Conservation (phyloP, 2,113 vertebrate species). For the Cavia aperea region DNA sequence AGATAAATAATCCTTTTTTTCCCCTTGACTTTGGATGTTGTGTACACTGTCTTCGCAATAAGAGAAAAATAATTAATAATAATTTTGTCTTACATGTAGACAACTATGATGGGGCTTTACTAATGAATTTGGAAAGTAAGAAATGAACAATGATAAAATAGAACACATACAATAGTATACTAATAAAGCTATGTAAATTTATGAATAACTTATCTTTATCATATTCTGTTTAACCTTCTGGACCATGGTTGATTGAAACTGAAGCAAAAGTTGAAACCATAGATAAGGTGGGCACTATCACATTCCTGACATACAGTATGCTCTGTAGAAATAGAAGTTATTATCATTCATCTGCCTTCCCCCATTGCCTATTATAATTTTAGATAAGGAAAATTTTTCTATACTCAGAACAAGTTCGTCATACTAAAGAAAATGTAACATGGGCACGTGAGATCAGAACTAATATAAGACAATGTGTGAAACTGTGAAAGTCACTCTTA, state of each 20-base stretch:
- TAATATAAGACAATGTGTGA: background rate
- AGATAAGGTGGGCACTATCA: too few species aligned
- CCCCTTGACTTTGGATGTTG: too few species aligned
- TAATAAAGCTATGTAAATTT: background rate
- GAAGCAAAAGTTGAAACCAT: background rate
- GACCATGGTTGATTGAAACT: background rate
- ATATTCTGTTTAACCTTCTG: background rate
- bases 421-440: background rate
- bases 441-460: background rate
- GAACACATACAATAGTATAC: background rate
- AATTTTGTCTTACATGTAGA: background rate
- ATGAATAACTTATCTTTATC: background rate
- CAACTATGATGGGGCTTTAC: background rate
- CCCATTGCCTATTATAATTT: background rate
- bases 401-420: background rate
- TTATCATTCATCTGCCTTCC: background rate
- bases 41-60: too few species aligned
- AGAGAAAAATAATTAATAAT: background rate
- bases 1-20: too few species aligned
- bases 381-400: background rate
- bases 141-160: background rate
- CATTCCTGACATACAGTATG: background rate
- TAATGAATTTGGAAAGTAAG: background rate
- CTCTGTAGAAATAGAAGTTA: background rate
- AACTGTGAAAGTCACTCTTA: background rate